Evolutionary conservation across 2,888 invertebrate species (phyloP).

Genomic region (Polydrusus pterygomalis): DNA sequence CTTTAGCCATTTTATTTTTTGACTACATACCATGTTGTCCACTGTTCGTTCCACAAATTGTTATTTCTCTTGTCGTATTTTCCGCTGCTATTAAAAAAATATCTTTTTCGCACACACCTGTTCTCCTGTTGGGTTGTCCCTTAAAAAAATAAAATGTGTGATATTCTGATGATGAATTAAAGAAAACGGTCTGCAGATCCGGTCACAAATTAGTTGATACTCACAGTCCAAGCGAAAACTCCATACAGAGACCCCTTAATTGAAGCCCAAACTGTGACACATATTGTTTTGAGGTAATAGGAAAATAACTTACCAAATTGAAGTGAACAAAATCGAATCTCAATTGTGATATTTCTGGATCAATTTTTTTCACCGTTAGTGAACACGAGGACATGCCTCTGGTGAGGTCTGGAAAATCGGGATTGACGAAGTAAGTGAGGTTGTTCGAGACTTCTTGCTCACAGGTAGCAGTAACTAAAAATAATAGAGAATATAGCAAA

Average conservation of each 20-base stretch:
- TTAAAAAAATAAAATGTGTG: conserved; percentile 64
- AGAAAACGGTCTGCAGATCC: too few relatives aligned
- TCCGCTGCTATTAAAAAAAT: conserved; percentile 78
- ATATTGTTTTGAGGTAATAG: too few relatives aligned
- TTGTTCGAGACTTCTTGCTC: conserved; percentile 84
- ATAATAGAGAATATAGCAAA: conserved; percentile 14
- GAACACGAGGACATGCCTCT: conserved; percentile 80
- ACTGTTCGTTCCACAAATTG: conserved; percentile 87
- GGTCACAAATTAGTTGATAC: too few relatives aligned
- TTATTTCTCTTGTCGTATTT: conserved; percentile 76
- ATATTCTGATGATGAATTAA: too few relatives aligned
- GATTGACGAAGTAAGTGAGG: conserved; percentile 88
- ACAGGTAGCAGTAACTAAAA: conserved; percentile 83
- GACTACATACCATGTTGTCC: conserved; percentile 85
- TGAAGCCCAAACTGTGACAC: too few relatives aligned
- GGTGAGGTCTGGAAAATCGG: conserved; percentile 87
- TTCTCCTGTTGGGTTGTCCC: conserved; percentile 88
- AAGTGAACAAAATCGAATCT: conserved; percentile 90
- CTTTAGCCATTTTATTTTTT: too few relatives aligned
- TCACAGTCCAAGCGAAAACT: too few relatives aligned
- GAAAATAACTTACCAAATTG: conserved; percentile 79
- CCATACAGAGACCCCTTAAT: too few relatives aligned
- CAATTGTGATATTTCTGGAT: conserved; percentile 87
- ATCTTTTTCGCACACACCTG: conserved; percentile 87
- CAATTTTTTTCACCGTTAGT: conserved; percentile 83